Evolutionary conservation across 1,140 invertebrate species (phyloP), one percentile per base, ranked within the genome.

Genomic region (Hestina assimilis): DNA sequence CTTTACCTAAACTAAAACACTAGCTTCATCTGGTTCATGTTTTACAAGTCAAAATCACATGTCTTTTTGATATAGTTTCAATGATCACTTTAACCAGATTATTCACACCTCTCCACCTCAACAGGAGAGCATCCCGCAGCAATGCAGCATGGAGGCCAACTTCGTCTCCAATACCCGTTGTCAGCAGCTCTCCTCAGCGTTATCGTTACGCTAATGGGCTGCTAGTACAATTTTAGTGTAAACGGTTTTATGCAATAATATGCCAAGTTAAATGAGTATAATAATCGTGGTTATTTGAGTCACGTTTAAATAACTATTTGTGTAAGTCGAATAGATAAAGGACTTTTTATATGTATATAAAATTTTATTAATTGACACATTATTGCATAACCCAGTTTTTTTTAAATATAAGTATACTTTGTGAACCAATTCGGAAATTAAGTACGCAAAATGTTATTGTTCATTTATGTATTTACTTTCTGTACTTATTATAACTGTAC

Each of bases 101-200:
- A 12, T 31, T 31, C 14, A 15, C 6, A 15, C 15, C 3, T 35
- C 14, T 35, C 12, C 1, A n/a, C 65, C 83, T 60, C 89, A 89
- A 24, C 90, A 95, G 94, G 94, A 64, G 94, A 95, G 83, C 93
- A 95, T 89, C 94, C 94, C 76, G 94, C 94, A 42, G 94, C 94
- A 14, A 95, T 95, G 94, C 94, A 95, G 81, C 93, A 95, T 61
- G 93, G 94, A 6, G 90, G 91, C 0, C 91, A 92, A 61, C 83
- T 92, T 3, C 83, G 90, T 20, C 83, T 91, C 0, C 90, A 91
- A 61, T 92, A 92, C 55, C 91, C 91, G 0, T 67, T 91, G 3
- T 89, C 89, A 2, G 89, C 90, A 0, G 90, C 89, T 12, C 80
- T 92, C 1, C 85, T 91, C 45, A 92, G 91, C 74, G 73, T 91